phyloP scores from a whole-genome alignment of 2,113 vertebrate genomes.

The Perca fluviatilis region DNA sequence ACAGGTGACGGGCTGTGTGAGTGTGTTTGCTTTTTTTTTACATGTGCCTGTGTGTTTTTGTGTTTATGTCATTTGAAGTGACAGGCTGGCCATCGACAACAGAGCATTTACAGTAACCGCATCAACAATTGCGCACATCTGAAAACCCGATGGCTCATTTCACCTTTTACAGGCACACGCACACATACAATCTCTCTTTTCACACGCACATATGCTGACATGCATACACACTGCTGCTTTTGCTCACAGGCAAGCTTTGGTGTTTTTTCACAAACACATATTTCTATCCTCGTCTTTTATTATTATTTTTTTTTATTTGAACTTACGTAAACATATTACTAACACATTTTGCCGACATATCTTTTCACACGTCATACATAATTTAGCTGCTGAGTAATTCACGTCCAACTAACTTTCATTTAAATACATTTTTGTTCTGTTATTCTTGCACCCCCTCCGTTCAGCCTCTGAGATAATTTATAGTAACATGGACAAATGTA shows the following conservation, averaged over 20 bases:
- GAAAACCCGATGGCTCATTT: conserved; percentile 11
- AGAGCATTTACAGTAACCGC: background rate
- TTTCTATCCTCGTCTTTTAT: background rate
- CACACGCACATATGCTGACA: background rate
- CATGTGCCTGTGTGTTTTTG: background rate
- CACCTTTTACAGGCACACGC: conserved; percentile 8
- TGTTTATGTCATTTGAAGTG: conserved; percentile 7
- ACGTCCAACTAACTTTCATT: background rate
- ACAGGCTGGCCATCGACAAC: background rate
- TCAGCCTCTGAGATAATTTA: background rate
- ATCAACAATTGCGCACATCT: background rate
- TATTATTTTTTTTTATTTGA: background rate
- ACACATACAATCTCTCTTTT: background rate
- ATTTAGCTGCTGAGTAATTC: conserved; percentile 12
- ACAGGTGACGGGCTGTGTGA: conserved; percentile 5
- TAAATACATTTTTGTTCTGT: background rate
- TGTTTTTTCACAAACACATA: conserved; percentile 3
- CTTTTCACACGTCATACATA: background rate
- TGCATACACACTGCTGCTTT: background rate
- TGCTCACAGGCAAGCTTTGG: background rate
- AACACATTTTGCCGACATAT: background rate
- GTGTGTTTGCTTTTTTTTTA: background rate
- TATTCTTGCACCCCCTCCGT: background rate
- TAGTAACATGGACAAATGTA: background rate
- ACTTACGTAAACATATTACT: background rate